These are phyloP conservation scores for Salpingus planirostris DNA, from an alignment of 2,888 invertebrate species.

Conservation along the genomic window DNA sequence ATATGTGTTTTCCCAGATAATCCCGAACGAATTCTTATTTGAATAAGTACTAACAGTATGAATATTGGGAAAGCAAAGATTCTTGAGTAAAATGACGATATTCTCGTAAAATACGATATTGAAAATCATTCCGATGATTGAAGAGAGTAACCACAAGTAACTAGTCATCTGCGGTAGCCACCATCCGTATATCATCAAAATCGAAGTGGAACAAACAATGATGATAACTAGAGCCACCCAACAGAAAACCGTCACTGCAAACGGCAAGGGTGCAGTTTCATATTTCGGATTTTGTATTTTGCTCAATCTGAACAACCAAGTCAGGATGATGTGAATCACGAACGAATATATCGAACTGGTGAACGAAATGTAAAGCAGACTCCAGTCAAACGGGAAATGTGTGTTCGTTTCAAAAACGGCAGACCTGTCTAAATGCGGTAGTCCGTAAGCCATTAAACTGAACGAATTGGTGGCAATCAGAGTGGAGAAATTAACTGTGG, in stretches of 20 bases:
- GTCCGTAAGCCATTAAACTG: not conserved
- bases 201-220: constrained; percentile 12
- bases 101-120: constrained; percentile 21
- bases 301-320: not conserved
- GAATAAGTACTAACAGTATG: not conserved
- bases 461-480: not conserved
- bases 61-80: not conserved
- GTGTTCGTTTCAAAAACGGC: not conserved
- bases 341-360: not conserved
- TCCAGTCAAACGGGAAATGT: not conserved
- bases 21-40: not conserved
- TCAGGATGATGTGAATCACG: not conserved
- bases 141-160: constrained; percentile 21
- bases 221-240: constrained; percentile 12
- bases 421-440: not conserved
- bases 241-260: not conserved
- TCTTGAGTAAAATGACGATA: constrained; percentile 11
- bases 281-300: not conserved
- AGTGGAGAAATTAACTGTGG: not conserved
- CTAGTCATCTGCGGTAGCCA: constrained; percentile 22
- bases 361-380: not conserved
- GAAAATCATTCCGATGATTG: constrained; percentile 14
- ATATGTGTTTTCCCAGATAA: not conserved
- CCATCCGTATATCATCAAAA: constrained; percentile 20
- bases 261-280: not conserved